Base-by-base conservation (phyloP, 2,797 vertebrate genomes). In the Platyrinchus mystaceus region DNA sequence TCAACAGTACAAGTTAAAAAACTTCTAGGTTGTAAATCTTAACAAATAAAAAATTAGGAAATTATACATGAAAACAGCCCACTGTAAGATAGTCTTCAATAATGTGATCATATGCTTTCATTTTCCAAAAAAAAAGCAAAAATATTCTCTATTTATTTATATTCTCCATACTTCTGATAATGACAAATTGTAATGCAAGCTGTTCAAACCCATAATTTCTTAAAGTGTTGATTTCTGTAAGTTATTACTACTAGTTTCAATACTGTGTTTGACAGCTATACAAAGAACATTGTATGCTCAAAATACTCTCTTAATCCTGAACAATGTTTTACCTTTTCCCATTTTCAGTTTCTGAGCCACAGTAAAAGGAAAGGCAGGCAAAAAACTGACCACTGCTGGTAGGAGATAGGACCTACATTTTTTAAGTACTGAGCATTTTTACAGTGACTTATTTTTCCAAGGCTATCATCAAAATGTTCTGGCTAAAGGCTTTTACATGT, bases 341-440 rank as follows among this genome's bases (percentile, higher is more conserved):
- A 10, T 73, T 75, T 70, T 52, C 24, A n/a, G 3, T 43, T 91
- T 32, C 43, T 44, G 4, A 89, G 36, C 6, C 36, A 44, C 11
- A 15, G 20, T 22, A 63, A 60, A 49, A 63, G 4, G 26, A 56
- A 77, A 36, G 2, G 1, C 50, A 39, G 74, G 18, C 9, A 37
- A 84, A 91, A 64, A 20, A 18, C 0, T 37, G 10, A n/a, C 7
- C 2, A 10, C 15, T 34, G 55, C 50, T 59, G 73, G 76, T 37
- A 32, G 36, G 19, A 69, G n/a, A 55, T 14, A 43, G 1, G 4
- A 55, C 6, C 1, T 44, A 10, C 0, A 19, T 39, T 64, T 86
- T 73, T 37, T 10, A 56, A 71, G 21, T 36, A 14, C 22, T 21
- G 44, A 10, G 15, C 11, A 7, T 41, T 13, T 89, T 89, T 79